Evolutionary conservation across 2,113 vertebrate genomes (phyloP).

Genomic region (Pungitius pungitius): DNA sequence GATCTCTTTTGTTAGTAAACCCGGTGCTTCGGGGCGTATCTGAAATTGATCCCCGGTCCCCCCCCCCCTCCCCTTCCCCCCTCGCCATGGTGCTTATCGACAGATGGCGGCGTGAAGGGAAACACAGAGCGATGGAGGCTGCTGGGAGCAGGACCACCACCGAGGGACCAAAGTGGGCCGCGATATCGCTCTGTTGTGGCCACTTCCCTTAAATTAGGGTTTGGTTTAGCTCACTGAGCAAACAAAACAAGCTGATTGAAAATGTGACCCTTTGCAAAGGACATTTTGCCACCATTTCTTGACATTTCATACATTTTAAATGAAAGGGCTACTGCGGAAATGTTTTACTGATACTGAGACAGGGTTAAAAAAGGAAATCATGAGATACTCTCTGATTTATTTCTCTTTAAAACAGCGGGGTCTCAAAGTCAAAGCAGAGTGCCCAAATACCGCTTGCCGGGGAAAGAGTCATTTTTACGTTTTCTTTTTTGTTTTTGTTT

Average conservation of each 20-base stretch:
- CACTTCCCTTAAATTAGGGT: background rate
- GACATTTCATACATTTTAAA: background rate
- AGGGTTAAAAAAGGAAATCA: background rate
- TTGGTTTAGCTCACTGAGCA: background rate
- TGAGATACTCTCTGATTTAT: background rate
- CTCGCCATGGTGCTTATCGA: conserved; percentile 66
- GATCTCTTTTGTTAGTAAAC: conserved; percentile 82
- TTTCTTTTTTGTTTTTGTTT: too few relatives aligned
- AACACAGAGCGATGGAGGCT: conserved; percentile 41
- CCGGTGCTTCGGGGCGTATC: conserved; percentile 71
- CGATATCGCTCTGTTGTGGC: background rate
- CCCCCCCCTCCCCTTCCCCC: conserved; percentile 16
- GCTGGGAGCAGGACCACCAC: conserved; percentile 7
- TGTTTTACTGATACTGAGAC: background rate
- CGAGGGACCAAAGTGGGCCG: background rate
- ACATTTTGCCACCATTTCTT: background rate
- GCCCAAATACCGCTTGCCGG: background rate
- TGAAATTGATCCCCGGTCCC: conserved; percentile 74
- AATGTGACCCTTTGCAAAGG: background rate
- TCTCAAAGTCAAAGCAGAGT: background rate
- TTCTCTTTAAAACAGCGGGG: background rate
- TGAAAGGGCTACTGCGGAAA: background rate
- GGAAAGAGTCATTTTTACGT: background rate
- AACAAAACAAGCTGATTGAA: background rate
- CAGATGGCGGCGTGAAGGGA: conserved; percentile 53